phyloP scores from a whole-genome alignment of 1,140 invertebrate genomes.

The Notospermus geniculatus region DNA sequence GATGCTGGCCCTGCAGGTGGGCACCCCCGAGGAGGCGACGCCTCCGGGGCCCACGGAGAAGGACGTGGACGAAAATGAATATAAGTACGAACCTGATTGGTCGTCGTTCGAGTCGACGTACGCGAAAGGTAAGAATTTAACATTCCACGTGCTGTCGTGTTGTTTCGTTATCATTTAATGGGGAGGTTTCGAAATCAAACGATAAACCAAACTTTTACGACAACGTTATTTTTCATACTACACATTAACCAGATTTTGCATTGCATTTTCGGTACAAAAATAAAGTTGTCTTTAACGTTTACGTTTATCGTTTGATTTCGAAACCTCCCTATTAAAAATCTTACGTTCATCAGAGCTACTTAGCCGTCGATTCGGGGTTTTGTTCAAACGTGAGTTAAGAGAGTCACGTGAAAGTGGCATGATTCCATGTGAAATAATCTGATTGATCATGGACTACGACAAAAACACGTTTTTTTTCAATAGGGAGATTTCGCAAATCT shows the following conservation, averaged over 20 bases:
- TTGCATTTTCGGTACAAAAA: too few species aligned
- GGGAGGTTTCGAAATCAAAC: too few species aligned
- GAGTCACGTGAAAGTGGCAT: too few species aligned
- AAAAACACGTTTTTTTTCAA: background rate
- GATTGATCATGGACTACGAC: background rate
- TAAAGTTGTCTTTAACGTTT: too few species aligned
- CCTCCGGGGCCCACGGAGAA: background rate
- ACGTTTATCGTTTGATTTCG: too few species aligned
- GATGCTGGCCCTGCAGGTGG: background rate
- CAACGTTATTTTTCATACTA: too few species aligned
- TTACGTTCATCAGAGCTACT: background rate
- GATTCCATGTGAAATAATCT: too few species aligned
- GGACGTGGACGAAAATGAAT: background rate
- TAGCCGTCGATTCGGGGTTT: too few species aligned
- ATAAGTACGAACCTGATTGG: constrained; percentile 5
- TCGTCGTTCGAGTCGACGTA: background rate
- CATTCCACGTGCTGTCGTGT: background rate
- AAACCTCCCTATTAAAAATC: too few species aligned
- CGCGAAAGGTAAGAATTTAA: constrained; percentile 2
- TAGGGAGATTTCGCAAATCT: background rate
- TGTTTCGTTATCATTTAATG: background rate
- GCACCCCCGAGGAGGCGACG: background rate
- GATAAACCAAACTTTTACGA: too few species aligned
- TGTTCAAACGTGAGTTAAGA: too few species aligned
- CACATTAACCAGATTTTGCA: too few species aligned